Base-by-base conservation (phyloP, 1,140 invertebrate genomes). In the Drosophila elegans region DNA sequence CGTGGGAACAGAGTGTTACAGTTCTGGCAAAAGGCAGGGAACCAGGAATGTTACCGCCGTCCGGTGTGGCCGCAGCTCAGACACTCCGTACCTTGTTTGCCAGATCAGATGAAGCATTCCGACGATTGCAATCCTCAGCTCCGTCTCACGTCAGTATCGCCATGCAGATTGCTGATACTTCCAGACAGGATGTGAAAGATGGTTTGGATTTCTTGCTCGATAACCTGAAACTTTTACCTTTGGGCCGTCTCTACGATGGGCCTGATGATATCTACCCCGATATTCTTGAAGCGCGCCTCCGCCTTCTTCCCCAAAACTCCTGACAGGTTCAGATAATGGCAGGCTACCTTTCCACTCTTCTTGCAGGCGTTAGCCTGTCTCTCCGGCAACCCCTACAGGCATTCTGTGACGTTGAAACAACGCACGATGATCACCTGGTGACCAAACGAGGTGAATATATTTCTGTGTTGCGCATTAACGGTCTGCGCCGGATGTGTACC, bases 361-460 rank as follows among this genome's bases (percentile, higher is more conserved):
- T 39, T 39, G 38, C 38, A 39, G 38, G 38, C 38, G 3, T 39
- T 4, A 39, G 38, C 38, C 38, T 39, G 38, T 39, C 38, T 39
- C 38, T 39, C 5, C 38, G 38, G 38, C 38, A 39, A 39, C 38
- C 38, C 38, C 38, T 39, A 39, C 38, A 39, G 38, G 38, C 38
- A 39, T 39, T 39, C 38, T 39, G 38, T 39, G 38, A 39, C 38
- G 38, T 39, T 39, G 38, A 39, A 39, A 39, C 38, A 39, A 39
- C 38, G 38, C 38, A 39, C 38, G 38, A 39, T 39, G 38, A 39
- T 39, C 38, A 39, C 5, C 38, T 39, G 38, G 38, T 39, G 38
- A 39, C 38, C 38, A 39, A 39, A 4, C 38, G 38, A 4, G 38
- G 38, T 39, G 38, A 39, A 39, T 39, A 39, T 39, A 39, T 39